These are phyloP conservation scores for Rutilus rutilus DNA, from an alignment of 2,113 vertebrate genomes.

Conservation along the genomic window DNA sequence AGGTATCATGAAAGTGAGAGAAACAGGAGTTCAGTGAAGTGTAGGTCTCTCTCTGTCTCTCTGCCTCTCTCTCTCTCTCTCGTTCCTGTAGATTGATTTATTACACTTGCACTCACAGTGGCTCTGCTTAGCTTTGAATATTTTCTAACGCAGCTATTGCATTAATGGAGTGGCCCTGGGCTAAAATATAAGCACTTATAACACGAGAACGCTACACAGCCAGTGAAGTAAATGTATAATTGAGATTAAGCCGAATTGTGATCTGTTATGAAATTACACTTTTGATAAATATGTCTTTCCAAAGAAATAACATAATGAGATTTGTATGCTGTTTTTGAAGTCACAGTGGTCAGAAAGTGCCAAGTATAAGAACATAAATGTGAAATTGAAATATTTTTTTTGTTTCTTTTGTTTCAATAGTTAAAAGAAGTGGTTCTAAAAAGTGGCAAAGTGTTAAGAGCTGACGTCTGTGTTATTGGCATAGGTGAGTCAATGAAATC, in stretches of 20 bases:
- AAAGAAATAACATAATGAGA: neutral
- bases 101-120: neutral
- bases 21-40: conserved; percentile 69
- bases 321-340: neutral
- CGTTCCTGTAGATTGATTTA: neutral
- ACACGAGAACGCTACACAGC: neutral
- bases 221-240: neutral
- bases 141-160: neutral
- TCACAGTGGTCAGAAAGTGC: neutral
- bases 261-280: neutral
- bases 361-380: neutral
- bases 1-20: conserved; percentile 88
- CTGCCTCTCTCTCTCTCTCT: neutral
- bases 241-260: neutral
- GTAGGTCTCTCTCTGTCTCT: conserved; percentile 42
- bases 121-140: neutral
- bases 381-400: conserved; percentile 29
- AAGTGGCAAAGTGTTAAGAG: conserved; percentile 93
- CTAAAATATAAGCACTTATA: neutral
- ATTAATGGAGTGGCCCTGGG: neutral
- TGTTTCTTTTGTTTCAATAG: conserved; percentile 67
- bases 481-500: conserved; percentile 79
- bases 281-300: neutral
- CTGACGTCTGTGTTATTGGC: conserved; percentile 93
- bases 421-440: conserved; percentile 98